Evolutionary conservation across 2,797 vertebrate species (phyloP), one percentile per base, ranked within the genome.

Genomic region (Phalloptychus januarius): DNA sequence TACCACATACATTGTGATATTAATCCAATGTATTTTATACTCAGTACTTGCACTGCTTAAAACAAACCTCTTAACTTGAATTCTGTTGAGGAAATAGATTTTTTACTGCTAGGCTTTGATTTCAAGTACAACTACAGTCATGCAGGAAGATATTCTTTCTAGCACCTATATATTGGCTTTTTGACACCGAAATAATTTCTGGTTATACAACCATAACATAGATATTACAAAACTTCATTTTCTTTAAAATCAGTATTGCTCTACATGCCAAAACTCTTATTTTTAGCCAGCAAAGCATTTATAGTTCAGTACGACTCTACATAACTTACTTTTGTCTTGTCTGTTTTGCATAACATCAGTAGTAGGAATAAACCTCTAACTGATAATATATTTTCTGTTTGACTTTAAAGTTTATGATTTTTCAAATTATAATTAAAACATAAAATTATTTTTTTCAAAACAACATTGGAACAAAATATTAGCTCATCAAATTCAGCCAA

Each of bases 1-100:
- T 69, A 42, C 78, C 69, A 84, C 71, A 83, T 40, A 86, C 50
- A 84, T 67, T 25, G 83, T 71, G 7, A 28, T 20, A 20, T 79
- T 46, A 65, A 75, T 73, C 7, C 16, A 63, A 45, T 78, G 25
- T 69, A 48, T 18, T 46, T 36, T 8, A 45, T 7, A 70, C 12
- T 44, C 18, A 23, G 8, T 18, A 20, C 7, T 61, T 61, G 58
- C 2, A 7, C 58, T 16, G 31, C 7, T 33, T 23, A 42, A 69
- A 5, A 69, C 4, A 42, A 12, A 42, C 20, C 25, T 70, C 67
- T 16, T 28, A n/a, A 42, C 42, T 69, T 25, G 10, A 69, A 42
- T 44, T 44, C 5, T 69, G 18, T 18, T 1, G 25, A 25, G 36
- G 42, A 69, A 42, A 36, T 20, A 2, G 2, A 0, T 3, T 31